phyloP scores from a whole-genome alignment of 2,888 invertebrate species.

The Rhagonycha lutea region DNA sequence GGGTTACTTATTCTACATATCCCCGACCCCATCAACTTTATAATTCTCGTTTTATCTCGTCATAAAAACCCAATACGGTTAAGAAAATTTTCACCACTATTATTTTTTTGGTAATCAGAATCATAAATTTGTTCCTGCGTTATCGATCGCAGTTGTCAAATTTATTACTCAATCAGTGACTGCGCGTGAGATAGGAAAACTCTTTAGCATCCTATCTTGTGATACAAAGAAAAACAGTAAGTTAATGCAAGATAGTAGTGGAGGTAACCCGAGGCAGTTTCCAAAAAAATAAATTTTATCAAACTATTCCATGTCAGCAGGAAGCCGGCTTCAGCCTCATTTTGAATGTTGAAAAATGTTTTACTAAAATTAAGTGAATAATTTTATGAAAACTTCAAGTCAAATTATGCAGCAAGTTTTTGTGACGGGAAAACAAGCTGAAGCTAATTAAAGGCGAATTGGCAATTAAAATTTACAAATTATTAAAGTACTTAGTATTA shows the following conservation, averaged over 20 bases:
- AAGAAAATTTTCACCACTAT: neutral
- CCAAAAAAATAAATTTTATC: neutral
- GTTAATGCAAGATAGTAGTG: neutral
- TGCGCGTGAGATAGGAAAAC: neutral
- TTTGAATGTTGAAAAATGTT: neutral
- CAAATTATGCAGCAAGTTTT: neutral
- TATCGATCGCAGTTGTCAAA: neutral
- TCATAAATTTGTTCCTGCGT: neutral
- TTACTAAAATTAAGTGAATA: neutral
- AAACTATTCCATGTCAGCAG: neutral
- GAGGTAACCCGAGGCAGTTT: neutral
- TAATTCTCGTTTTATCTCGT: neutral
- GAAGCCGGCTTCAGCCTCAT: neutral
- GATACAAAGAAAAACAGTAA: neutral
- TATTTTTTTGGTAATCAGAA: neutral
- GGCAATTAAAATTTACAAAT: neutral
- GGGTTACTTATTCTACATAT: neutral
- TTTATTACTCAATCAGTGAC: neutral
- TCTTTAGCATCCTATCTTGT: neutral
- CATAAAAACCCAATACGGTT: neutral
- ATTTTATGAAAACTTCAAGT: neutral
- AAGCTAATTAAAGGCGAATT: neutral
- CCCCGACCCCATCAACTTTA: neutral
- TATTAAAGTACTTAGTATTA: neutral
- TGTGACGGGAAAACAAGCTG: neutral